Evolutionary conservation across 2,888 invertebrate genomes (phyloP).

Genomic region (Ormyrus thymus): DNA sequence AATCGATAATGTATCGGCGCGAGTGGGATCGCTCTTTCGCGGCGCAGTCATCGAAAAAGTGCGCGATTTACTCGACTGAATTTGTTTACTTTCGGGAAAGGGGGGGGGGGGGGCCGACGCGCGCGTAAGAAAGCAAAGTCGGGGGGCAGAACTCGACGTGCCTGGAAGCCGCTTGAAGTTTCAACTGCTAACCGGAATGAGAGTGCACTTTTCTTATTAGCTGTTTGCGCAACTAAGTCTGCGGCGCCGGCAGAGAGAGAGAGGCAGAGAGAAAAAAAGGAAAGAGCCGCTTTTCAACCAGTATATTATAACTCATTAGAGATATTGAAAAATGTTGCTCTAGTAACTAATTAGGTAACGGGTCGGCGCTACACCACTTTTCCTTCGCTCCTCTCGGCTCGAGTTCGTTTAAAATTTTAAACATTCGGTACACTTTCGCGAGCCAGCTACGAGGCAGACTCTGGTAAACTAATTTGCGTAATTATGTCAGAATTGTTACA

Average conservation of each 20-base stretch:
- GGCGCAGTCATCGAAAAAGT: not conserved
- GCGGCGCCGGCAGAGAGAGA: not conserved
- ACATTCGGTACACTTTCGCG: not conserved
- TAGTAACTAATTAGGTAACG: conserved; percentile 21
- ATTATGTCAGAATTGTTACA: no score
- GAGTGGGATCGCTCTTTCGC: conserved; percentile 2
- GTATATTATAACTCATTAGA: conserved; percentile 28
- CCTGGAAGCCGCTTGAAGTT: conserved; percentile 27
- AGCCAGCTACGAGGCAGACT: no score
- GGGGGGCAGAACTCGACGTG: conserved; percentile 27
- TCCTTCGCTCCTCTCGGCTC: not conserved
- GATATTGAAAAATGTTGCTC: conserved; percentile 35
- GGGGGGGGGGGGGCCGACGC: not conserved
- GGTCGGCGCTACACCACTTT: conserved; percentile 6
- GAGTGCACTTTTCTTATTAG: conserved; percentile 38
- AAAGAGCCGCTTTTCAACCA: not conserved
- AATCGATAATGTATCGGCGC: conserved; percentile 29
- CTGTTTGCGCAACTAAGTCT: conserved; percentile 38
- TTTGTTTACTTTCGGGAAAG: conserved; percentile 19
- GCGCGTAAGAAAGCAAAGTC: conserved; percentile 24
- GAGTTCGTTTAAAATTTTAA: conserved; percentile 17
- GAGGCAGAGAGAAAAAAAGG: not conserved
- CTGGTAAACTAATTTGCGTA: no score
- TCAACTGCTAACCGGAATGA: conserved; percentile 32
- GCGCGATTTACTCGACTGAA: conserved; percentile 15